These are phyloP conservation scores for Stenodera caucasica DNA, from an alignment of 2,888 invertebrate genomes.

Conservation along the genomic window DNA sequence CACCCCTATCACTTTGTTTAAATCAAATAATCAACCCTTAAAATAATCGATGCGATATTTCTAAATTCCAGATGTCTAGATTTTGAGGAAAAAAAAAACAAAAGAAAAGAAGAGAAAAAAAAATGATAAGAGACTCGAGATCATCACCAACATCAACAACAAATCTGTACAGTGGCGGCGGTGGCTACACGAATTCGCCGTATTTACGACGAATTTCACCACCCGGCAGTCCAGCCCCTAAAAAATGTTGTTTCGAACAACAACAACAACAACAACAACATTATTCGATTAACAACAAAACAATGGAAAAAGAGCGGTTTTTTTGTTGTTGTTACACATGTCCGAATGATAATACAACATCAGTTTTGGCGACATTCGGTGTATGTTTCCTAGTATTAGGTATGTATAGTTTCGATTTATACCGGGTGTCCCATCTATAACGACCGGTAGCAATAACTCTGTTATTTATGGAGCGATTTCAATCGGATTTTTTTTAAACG, in stretches of 20 bases:
- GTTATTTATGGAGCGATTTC: too few relatives aligned
- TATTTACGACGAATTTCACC: conserved; percentile 49
- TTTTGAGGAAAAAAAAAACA: too few relatives aligned
- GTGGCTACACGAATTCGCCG: conserved; percentile 40
- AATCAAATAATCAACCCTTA: too few relatives aligned
- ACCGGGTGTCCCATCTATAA: too few relatives aligned
- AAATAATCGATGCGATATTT: too few relatives aligned
- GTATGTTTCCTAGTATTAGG: conserved; percentile 79
- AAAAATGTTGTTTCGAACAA: conserved; percentile 52
- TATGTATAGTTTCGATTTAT: too few relatives aligned
- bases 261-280: conserved; percentile 23
- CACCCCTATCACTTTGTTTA: too few relatives aligned
- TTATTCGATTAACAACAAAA: conserved; percentile 11
- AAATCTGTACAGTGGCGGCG: conserved; percentile 35
- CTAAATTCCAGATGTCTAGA: too few relatives aligned
- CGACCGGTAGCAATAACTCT: too few relatives aligned
- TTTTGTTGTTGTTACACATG: conserved; percentile 64
- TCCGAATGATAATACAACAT: conserved; percentile 58
- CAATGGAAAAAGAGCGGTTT: conserved; percentile 40
- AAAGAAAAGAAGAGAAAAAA: too few relatives aligned
- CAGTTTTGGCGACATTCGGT: conserved; percentile 78
- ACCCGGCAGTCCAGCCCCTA: conserved; percentile 51
- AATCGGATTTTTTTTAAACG: too few relatives aligned
- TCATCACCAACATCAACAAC: conserved; percentile 41
- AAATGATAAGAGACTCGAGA: conserved; percentile 43